A percentile compares a stretch with the other conserved stretches of the same genome.
These are phyloP conservation scores for Lutjanus campechanus DNA, from an alignment of 2,797 vertebrate species.

Conservation along the genomic window DNA sequence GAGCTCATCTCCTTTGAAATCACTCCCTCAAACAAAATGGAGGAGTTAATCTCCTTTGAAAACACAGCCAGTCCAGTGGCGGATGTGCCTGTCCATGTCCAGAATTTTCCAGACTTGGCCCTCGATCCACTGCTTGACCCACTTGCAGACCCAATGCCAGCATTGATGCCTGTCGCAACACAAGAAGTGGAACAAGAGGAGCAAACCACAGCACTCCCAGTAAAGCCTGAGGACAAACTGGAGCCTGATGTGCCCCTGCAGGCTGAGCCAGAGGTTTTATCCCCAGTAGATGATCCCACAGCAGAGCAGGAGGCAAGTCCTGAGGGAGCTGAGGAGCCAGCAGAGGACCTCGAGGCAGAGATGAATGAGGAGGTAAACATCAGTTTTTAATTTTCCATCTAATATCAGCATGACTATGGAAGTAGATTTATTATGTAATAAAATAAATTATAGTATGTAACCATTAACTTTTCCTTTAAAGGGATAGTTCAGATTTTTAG, in stretches of 20 bases:
- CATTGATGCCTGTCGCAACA: conserved; percentile 26
- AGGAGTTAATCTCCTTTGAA: conserved; percentile 67
- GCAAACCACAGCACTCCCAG: conserved; percentile 5
- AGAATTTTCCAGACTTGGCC: conserved; percentile 16
- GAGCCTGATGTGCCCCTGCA: conserved; percentile 16
- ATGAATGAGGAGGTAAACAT: conserved; percentile 61
- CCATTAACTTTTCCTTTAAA: neutral
- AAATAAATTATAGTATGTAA: neutral
- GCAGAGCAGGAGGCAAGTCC: conserved; percentile 18
- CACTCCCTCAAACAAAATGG: conserved; percentile 3
- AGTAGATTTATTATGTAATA: neutral
- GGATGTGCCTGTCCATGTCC: conserved; percentile 11
- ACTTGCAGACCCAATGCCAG: conserved; percentile 19
- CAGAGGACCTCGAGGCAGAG: conserved; percentile 73
- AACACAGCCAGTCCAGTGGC: conserved; percentile 7
- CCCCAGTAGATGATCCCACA: conserved; percentile 3
- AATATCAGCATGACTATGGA: too few relatives aligned
- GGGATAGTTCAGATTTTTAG: too few relatives aligned
- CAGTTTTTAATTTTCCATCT: too few relatives aligned
- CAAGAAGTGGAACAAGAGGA: conserved; percentile 29
- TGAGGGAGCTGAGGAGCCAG: conserved; percentile 25
- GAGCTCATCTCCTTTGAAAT: too few relatives aligned
- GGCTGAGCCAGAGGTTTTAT: conserved; percentile 37
- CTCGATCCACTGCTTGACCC: conserved; percentile 32
- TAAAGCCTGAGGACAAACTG: conserved; percentile 13